phyloP scores from a whole-genome alignment of 2,888 invertebrate genomes.

The Napeogenes inachia region DNA sequence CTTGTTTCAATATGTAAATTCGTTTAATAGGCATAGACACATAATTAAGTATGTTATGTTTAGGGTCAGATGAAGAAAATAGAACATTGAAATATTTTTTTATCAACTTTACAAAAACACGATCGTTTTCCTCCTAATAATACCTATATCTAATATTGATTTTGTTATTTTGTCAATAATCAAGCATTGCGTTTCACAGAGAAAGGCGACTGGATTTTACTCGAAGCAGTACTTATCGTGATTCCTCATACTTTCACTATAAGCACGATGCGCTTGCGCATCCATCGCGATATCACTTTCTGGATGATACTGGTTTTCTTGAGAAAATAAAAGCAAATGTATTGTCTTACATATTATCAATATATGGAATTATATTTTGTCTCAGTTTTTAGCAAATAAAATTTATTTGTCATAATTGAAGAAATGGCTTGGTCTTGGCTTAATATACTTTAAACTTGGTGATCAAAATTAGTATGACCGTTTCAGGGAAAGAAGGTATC shows the following conservation, averaged over 20 bases:
- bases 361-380: background rate
- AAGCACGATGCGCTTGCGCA: conserved; percentile 17
- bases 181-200: conserved; percentile 4
- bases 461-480: too few species aligned
- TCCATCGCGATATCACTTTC: conserved; percentile 7
- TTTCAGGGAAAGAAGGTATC: too few species aligned
- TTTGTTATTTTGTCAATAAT: background rate
- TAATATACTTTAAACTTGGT: too few species aligned
- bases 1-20: background rate
- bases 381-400: too few species aligned
- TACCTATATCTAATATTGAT: too few species aligned
- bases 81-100: background rate
- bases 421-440: too few species aligned
- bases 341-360: background rate
- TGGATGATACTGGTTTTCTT: conserved; percentile 2
- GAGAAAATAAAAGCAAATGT: background rate
- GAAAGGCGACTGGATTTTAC: conserved; percentile 20
- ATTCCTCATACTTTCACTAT: conserved; percentile 26
- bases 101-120: too few species aligned
- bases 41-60: background rate
- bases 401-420: too few species aligned
- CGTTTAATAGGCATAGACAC: background rate
- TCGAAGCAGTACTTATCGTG: conserved; percentile 5
- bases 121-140: too few species aligned
- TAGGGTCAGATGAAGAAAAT: background rate